These are phyloP conservation scores for Synanceia verrucosa DNA, from an alignment of 2,797 vertebrate genomes.

Conservation along the genomic window DNA sequence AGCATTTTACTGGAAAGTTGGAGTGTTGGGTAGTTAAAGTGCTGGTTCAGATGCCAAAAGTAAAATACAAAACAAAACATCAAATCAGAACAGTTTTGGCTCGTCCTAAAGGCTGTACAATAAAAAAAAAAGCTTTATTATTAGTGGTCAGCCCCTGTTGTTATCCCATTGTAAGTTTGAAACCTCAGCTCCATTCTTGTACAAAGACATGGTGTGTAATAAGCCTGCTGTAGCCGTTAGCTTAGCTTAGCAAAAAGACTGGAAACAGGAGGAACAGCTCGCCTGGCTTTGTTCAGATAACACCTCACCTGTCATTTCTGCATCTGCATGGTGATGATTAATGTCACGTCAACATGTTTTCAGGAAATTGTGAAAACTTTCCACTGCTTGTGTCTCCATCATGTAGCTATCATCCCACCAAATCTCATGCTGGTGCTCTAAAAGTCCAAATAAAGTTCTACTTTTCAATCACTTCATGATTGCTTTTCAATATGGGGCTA, in stretches of 20 bases:
- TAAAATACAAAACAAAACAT: neutral
- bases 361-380: slow-evolving; percentile 28
- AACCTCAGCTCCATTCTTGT: slow-evolving; percentile 7
- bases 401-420: slow-evolving; percentile 35
- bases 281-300: neutral
- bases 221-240: neutral
- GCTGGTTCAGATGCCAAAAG: neutral
- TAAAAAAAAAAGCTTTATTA: slow-evolving; percentile 14
- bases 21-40: neutral
- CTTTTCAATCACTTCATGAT: slow-evolving; percentile 31
- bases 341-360: slow-evolving; percentile 27
- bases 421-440: slow-evolving; percentile 32
- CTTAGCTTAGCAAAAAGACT: neutral
- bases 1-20: slow-evolving; percentile 17
- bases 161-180: slow-evolving; percentile 7
- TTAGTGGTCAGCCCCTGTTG: neutral
- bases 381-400: slow-evolving; percentile 31
- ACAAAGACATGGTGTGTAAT: neutral
- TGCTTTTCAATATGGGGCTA: slow-evolving; percentile 19
- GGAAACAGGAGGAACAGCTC: neutral
- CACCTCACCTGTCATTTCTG: too few relatives aligned
- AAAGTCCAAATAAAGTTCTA: slow-evolving; percentile 31
- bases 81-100: slow-evolving; percentile 17
- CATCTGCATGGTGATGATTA: slow-evolving; percentile 7
- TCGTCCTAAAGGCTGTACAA: neutral